Evolutionary conservation across 2,888 invertebrate genomes (phyloP).

Genomic region (Tetragonisca angustula): DNA sequence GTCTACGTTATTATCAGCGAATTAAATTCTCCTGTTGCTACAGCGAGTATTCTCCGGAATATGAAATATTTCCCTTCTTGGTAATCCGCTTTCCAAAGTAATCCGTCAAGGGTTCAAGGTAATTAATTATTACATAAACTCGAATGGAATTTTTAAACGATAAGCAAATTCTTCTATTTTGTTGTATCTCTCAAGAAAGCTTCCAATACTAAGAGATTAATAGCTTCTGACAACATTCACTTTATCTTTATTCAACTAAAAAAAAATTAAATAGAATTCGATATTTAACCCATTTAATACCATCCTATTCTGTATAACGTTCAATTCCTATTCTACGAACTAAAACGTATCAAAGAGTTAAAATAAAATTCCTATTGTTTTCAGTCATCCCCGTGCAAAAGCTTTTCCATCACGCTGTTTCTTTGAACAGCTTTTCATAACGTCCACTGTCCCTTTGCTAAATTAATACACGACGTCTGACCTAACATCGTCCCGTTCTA

Average conservation of each 20-base stretch:
- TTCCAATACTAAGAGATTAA: conserved; percentile 62
- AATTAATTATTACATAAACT: background rate
- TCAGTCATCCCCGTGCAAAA: background rate
- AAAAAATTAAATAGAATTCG: background rate
- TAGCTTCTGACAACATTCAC: background rate
- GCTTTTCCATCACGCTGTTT: background rate
- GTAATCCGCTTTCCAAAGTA: conserved; percentile 27
- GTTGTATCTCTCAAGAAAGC: conserved; percentile 50
- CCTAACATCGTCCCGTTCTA: background rate
- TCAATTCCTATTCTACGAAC: background rate
- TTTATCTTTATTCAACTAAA: background rate
- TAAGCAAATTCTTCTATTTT: conserved; percentile 24
- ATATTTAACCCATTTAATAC: background rate
- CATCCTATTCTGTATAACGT: background rate
- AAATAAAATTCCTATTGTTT: background rate
- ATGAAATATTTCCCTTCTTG: conserved; percentile 19
- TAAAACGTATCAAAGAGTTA: background rate
- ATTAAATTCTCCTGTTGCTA: background rate
- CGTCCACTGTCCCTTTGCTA: background rate
- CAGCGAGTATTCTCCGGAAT: background rate
- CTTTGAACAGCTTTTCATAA: background rate
- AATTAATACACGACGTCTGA: conserved; percentile 4
- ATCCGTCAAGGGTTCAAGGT: background rate
- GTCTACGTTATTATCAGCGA: conserved; percentile 15
- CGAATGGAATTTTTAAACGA: conserved; percentile 23